Base-by-base conservation (phyloP, 1,140 invertebrate species). In the Neotoxoptera formosana region DNA sequence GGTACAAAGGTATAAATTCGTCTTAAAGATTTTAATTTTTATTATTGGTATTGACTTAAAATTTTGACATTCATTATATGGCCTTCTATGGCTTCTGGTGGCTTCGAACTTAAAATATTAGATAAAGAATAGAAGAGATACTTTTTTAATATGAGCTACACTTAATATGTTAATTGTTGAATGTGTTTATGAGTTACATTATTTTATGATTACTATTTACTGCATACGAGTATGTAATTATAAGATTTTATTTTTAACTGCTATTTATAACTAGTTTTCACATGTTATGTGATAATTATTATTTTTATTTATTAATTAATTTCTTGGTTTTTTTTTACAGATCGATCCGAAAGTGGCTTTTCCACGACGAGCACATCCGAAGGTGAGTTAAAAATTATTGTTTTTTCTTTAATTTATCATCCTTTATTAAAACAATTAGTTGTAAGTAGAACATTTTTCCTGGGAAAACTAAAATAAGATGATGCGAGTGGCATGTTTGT, bases 331-430 rank as follows among this genome's bases (percentile, higher is more conserved):
- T 83, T 23, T 93, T 47, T 94, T 98, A 94, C 97, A 99, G 99
- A 99, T 99, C 96, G 99, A 99, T 96, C 99, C 99, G 94, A 99
- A 99, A 97, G 98, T 99, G 96, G 99, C 99, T 95, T 99, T 99
- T 96, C 99, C 99, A 94, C 98, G 99, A 96, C 97, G 98, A 97
- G 98, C 98, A 96, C 98, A 99, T 97, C 98, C 98, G 96, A 99
- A 99, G 98, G 98, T 99, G 96, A 56, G 34, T 53, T 7, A 90
- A 86, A 45, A 47, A 76, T 2, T 17, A 17, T n/a, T 20, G 21
- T 53, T 53, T 67, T n/a, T 67, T n/a, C 4, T 67, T 67, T 67
- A n/a, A n/a, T 67, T n/a, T 67, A 53, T 23, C 7, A 7, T 67
- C 30, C 4, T 67, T 76, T n/a, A 76, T 41, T 41, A 76, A 76